Evolutionary conservation across 2,113 vertebrate species (phyloP), one percentile per base, ranked within the genome.

Genomic region (Brachionichthys hirsutus): DNA sequence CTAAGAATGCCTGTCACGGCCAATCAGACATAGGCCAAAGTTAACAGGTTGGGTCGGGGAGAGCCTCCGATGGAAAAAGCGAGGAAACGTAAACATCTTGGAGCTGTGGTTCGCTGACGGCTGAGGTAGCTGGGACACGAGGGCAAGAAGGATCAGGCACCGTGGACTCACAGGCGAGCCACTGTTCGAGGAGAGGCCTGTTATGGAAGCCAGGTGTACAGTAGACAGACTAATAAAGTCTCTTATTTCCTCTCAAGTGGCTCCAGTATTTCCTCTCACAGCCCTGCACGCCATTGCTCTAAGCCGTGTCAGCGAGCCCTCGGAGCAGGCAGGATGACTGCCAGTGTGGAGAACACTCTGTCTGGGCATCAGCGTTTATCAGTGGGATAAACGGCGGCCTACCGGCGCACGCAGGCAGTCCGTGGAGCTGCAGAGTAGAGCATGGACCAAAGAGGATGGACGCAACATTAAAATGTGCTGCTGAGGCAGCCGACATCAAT

Each of bases 181-280:
- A 67, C 62, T 61, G 56, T 75, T 70, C 67, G 73, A 72, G 61
- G 52, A 64, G 57, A 67, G 47, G 54, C 43, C 50, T 75, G 65
- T 88, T 88, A 83, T 85, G 72, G 70, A 79, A 84, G 77, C 84
- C 84, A 89, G 86, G 86, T 89, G 87, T 85, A 84, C 70, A 78
- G 59, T 55, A 83, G 76, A 74, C 87, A 78, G 81, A 72, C 78
- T 82, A 82, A 84, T 88, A 87, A 90, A 86, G 82, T 67, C 73
- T 84, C 79, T 65, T 43, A 64, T 83, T 89, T 87, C 84, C 83
- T 83, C 74, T 54, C 55, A 80, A 86, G 85, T 84, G 81, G 81
- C 79, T 74, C 30, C 73, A 83, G 62, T 62, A 59, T 81, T 86
- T 79, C 58, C 70, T 70, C 69, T 75, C 67, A 59, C 16, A 14